Percentiles rank a stretch among this genome's conserved stretches.
Conservation (phyloP, 2,797 vertebrate genomes). For the Aselliscus stoliczkanus region DNA sequence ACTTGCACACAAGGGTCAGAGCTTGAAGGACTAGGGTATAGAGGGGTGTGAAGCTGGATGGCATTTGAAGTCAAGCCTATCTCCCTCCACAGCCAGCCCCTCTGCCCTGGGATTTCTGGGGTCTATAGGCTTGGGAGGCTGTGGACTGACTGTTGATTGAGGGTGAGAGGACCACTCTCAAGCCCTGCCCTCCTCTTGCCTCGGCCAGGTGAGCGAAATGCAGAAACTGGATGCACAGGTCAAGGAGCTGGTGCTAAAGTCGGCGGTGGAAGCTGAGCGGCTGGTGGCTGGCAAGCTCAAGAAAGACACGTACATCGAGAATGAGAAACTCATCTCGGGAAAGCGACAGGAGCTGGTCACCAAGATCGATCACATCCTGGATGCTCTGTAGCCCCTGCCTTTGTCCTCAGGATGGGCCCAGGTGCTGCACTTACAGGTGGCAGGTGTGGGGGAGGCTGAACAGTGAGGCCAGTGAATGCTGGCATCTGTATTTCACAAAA, state of each 20-base stretch:
- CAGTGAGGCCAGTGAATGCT: background rate
- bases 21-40: background rate
- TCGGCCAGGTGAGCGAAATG: slow-evolving; percentile 91
- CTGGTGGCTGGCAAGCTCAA: slow-evolving; percentile 97
- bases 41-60: background rate
- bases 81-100: background rate
- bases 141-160: background rate
- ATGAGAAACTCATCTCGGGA: slow-evolving; percentile 89
- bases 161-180: background rate
- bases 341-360: slow-evolving; percentile 94
- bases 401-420: background rate
- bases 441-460: background rate
- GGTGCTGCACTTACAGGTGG: background rate
- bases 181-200: background rate
- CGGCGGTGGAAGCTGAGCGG: slow-evolving; percentile 93
- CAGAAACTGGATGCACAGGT: slow-evolving; percentile 96
- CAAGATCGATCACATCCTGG: slow-evolving; percentile 96
- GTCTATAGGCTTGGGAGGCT: background rate
- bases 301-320: slow-evolving; percentile 96
- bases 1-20: background rate
- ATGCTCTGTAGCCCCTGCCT: slow-evolving; percentile 85
- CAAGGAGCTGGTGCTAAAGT: slow-evolving; percentile 94
- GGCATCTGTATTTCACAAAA: background rate
- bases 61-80: background rate
- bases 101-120: background rate